Base-by-base conservation (phyloP, 1,140 invertebrate species). In the Penaeus chinensis region DNA sequence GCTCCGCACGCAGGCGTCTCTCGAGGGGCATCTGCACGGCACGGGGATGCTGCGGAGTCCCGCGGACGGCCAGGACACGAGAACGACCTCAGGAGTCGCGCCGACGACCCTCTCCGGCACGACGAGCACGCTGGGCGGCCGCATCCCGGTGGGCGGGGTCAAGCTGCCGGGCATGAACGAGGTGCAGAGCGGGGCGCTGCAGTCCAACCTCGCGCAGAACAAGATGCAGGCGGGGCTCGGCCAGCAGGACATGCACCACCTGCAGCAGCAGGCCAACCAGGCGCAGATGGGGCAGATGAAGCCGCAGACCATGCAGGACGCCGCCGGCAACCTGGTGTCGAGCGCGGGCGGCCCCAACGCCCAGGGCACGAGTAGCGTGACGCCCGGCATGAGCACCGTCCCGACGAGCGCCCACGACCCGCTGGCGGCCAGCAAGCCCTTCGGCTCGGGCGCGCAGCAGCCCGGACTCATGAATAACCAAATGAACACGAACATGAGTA, bases 31-130 rank as follows among this genome's bases (percentile, higher is more conserved):
- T 42, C 62, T 82, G 19, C 80, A 83, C 84, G 32, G 81, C 79
- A 42, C 85, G 63, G 80, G 85, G 20, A 80, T 90, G 88, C 74
- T 90, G 74, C 54, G 89, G 37, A 88, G 89, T 8, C 84, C 89
- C 37, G 89, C 89, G 4, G 89, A 90, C 54, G 89, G 89, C 22
- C 89, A 90, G 82, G 89, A 90, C 66, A 90, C 84, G 11, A 69
- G 89, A 16, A 80, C 87, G 18, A 85, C 83, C 66, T 82, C 84
- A 22, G 83, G 84, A 27, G 82, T 76, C 16, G 85, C 76, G 22
- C 81, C 80, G 80, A 83, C 24, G 19, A 60, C 82, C 42, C 79
- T 66, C 24, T 63, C 61, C 61, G 71, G 79, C 3, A 20, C 62
- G 19, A 62, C 83, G n/a, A 47, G n/a, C n/a, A 82, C 81, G 7